Conservation (phyloP, 53 echinoderm and acorn worm species). For the Stichopus horrens region DNA sequence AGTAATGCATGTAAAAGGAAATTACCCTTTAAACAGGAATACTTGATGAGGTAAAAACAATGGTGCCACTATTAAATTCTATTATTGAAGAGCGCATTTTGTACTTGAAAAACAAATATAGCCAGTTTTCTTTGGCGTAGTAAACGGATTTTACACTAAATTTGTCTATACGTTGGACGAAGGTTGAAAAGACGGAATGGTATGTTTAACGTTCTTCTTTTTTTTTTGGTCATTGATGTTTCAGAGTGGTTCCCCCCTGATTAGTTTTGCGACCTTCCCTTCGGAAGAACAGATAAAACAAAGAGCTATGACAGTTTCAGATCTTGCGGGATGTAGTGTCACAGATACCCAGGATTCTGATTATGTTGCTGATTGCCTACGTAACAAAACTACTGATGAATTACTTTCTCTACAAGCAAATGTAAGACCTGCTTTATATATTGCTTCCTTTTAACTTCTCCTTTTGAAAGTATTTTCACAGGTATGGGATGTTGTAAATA, state of each 20-base stretch:
- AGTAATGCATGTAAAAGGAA: too few species aligned
- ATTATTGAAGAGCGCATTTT: too few species aligned
- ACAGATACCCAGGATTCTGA: background rate
- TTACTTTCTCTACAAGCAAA: background rate
- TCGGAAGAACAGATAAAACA: background rate
- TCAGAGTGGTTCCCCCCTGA: background rate
- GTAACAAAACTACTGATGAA: background rate
- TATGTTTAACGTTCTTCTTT: too few species aligned
- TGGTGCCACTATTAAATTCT: too few species aligned
- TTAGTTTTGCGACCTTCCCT: background rate
- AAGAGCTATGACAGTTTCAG: background rate
- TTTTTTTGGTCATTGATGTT: background rate
- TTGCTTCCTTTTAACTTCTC: background rate
- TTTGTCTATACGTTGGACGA: too few species aligned
- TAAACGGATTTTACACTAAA: too few species aligned
- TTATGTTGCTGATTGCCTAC: slow-evolving; percentile 1
- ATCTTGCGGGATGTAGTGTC: slow-evolving; percentile 3
- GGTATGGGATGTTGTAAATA: too few species aligned
- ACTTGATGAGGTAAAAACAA: too few species aligned
- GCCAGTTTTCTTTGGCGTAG: too few species aligned
- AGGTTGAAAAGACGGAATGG: too few species aligned
- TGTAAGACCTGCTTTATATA: background rate
- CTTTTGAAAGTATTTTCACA: background rate
- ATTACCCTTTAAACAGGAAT: too few species aligned
- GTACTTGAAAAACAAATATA: too few species aligned